Conservation (phyloP, 2,797 vertebrate species). For the Aselliscus stoliczkanus region DNA sequence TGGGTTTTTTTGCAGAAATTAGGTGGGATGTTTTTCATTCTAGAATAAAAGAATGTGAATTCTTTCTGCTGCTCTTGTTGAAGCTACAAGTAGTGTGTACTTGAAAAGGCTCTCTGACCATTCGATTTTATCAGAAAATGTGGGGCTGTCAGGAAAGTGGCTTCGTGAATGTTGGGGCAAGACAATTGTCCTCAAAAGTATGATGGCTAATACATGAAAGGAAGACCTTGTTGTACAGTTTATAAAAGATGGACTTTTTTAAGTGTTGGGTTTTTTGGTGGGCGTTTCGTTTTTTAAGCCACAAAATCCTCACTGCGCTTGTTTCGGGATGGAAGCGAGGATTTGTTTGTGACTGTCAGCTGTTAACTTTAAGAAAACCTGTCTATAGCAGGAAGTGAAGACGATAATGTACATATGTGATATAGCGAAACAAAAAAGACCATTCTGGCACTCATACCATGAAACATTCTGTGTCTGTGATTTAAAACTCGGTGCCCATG, state of each 20-base stretch:
- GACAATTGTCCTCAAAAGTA: constrained; percentile 28
- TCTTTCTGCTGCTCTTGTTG: constrained; percentile 69
- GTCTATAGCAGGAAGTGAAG: constrained; percentile 54
- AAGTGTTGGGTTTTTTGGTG: constrained; percentile 13
- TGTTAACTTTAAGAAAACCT: constrained; percentile 59
- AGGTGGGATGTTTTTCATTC: constrained; percentile 55
- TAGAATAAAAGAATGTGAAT: constrained; percentile 76
- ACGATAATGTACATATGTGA: constrained; percentile 70
- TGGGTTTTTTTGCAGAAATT: neutral
- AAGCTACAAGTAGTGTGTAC: constrained; percentile 68
- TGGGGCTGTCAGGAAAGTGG: constrained; percentile 2
- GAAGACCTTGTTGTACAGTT: constrained; percentile 29
- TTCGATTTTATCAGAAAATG: constrained; percentile 57
- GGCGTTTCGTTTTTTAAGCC: constrained; percentile 12
- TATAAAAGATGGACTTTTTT: constrained; percentile 30
- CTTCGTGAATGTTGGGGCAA: neutral
- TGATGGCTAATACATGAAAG: neutral
- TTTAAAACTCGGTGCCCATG: constrained; percentile 59
- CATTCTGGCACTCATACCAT: constrained; percentile 64
- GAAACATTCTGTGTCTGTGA: constrained; percentile 68
- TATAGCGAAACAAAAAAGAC: constrained; percentile 60
- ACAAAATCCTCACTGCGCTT: constrained; percentile 49
- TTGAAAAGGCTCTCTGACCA: constrained; percentile 59
- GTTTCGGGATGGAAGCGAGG: constrained; percentile 56
- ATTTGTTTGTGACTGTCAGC: constrained; percentile 48